phyloP scores from a whole-genome alignment of 37 sponge, comb jelly and placozoan genomes.

The Petrosia ficiformis region DNA sequence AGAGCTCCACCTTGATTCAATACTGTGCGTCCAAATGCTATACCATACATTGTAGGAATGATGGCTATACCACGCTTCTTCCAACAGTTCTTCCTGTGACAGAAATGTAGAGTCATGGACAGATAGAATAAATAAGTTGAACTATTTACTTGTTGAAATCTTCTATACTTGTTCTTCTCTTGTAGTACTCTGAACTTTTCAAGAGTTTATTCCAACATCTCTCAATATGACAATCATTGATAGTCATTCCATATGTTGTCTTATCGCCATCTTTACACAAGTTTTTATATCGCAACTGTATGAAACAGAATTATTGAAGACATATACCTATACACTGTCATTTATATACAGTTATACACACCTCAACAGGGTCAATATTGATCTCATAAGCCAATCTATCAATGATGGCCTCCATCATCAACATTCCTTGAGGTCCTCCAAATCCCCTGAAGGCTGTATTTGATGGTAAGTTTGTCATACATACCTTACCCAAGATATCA shows the following conservation, averaged over 20 bases:
- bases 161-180: slow-evolving; percentile 24
- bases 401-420: slow-evolving; percentile 59
- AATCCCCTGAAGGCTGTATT: slow-evolving; percentile 91
- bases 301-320: background rate
- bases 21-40: slow-evolving; percentile 52
- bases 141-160: slow-evolving; percentile 69
- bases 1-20: slow-evolving; percentile 77
- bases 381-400: slow-evolving; percentile 39
- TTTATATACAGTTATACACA: slow-evolving; percentile 1
- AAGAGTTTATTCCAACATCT: slow-evolving; percentile 70
- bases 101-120: background rate
- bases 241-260: slow-evolving; percentile 43
- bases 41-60: slow-evolving; percentile 78
- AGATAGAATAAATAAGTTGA: background rate
- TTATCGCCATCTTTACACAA: slow-evolving; percentile 64
- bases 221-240: slow-evolving; percentile 43
- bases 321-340: background rate
- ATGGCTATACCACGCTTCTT: slow-evolving; percentile 77
- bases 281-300: slow-evolving; percentile 55
- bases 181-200: slow-evolving; percentile 17
- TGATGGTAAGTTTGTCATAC: slow-evolving; percentile 78
- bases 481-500: slow-evolving; percentile 32
- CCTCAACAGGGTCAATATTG: slow-evolving; percentile 35
- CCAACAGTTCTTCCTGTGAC: slow-evolving; percentile 46
- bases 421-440: slow-evolving; percentile 86